These are phyloP conservation scores for Seriola rivoliana DNA, from an alignment of 2,113 vertebrate species.

Conservation along the genomic window DNA sequence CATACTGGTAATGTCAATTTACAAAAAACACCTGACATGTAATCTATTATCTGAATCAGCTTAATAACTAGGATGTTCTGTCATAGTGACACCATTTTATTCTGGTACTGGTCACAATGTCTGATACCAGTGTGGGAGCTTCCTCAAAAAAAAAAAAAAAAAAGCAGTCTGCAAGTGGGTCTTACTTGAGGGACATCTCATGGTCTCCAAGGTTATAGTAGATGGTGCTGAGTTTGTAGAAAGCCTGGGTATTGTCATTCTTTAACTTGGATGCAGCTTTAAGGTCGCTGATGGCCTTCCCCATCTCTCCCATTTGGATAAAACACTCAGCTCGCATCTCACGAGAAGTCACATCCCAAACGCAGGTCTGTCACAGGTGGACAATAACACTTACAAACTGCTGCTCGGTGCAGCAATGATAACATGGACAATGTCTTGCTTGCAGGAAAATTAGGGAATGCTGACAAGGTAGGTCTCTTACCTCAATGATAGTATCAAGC, in stretches of 20 bases:
- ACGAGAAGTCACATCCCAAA: constrained; percentile 93
- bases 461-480: constrained; percentile 72
- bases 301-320: constrained; percentile 92
- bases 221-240: constrained; percentile 95
- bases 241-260: constrained; percentile 96
- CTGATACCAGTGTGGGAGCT: background rate
- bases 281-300: constrained; percentile 96
- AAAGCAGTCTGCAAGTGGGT: background rate
- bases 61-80: background rate
- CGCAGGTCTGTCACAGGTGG: constrained; percentile 88
- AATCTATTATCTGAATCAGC: background rate
- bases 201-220: constrained; percentile 97
- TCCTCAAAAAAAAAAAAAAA: background rate
- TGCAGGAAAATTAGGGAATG: background rate
- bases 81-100: background rate
- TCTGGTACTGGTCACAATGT: background rate
- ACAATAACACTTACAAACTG: constrained; percentile 21
- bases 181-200: constrained; percentile 95
- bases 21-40: background rate
- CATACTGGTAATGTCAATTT: background rate
- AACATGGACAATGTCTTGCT: background rate
- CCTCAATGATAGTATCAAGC: constrained; percentile 92
- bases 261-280: constrained; percentile 95
- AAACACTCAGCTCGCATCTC: constrained; percentile 96
- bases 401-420: background rate